Conservation (phyloP, 2,888 invertebrate genomes). For the Drosophila longiperda region DNA sequence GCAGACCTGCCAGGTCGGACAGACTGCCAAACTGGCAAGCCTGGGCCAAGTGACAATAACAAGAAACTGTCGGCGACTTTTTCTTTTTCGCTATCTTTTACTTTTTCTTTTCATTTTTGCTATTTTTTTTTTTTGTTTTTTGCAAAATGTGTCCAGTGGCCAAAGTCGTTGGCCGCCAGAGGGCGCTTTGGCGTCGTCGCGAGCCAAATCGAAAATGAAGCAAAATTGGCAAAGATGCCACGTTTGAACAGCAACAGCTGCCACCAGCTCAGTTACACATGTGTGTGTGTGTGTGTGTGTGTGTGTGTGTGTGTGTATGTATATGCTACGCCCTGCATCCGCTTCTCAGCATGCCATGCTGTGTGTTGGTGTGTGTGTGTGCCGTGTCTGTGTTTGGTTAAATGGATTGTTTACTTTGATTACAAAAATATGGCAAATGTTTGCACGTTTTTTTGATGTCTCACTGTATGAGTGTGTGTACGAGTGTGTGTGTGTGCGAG, state of each 20-base stretch:
- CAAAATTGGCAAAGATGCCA: conserved; percentile 69
- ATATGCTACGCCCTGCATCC: conserved; percentile 7
- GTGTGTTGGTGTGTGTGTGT: conserved; percentile 28
- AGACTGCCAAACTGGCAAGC: not conserved
- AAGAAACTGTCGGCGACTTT: conserved; percentile 16
- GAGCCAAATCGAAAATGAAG: conserved; percentile 66
- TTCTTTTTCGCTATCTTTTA: not conserved
- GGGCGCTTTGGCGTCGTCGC: conserved; percentile 40
- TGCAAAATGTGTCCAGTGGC: conserved; percentile 32
- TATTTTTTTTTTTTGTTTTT: not conserved
- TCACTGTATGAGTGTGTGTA: conserved; percentile 37
- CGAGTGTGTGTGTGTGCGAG: not conserved
- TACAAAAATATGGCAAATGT: conserved; percentile 81
- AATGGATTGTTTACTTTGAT: conserved; percentile 81
- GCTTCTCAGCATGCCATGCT: conserved; percentile 3
- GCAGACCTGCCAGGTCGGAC: not conserved
- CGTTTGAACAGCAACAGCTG: conserved; percentile 56
- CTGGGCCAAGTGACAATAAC: conserved; percentile 46
- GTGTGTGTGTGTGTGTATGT: conserved; percentile 18
- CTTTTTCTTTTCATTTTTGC: not conserved
- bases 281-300: not conserved
- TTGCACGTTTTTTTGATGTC: conserved; percentile 75
- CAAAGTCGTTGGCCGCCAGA: conserved; percentile 58
- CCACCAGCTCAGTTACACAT: conserved; percentile 1
- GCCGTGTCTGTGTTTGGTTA: conserved; percentile 68